phyloP scores from a whole-genome alignment of 2,113 vertebrate species.

The Herpetotheres cachinnans region DNA sequence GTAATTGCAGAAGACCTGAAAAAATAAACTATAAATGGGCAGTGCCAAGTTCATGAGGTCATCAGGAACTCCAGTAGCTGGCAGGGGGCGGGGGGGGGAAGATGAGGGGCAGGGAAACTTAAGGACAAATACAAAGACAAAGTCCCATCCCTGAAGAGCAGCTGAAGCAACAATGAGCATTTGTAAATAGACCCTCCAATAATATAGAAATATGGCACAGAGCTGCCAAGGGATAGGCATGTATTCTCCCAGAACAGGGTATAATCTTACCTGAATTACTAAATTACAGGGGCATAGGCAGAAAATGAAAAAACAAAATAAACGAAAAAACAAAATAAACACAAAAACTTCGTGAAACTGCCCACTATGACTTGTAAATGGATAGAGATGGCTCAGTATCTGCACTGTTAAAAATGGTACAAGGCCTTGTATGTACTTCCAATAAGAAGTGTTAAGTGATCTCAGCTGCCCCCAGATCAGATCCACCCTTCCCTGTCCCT shows the following conservation, averaged over 20 bases:
- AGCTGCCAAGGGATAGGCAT: not conserved
- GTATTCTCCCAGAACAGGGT: not conserved
- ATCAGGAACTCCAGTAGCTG: not conserved
- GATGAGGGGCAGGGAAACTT: not conserved
- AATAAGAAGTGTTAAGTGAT: not conserved
- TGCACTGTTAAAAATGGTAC: not conserved
- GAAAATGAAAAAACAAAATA: not conserved
- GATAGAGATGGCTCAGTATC: not conserved
- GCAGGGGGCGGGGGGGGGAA: not conserved
- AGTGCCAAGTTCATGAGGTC: not conserved
- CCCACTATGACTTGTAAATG: not conserved
- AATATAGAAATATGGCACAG: not conserved
- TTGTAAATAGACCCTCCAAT: not conserved
- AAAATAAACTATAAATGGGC: not conserved
- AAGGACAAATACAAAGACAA: not conserved
- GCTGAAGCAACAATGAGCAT: not conserved
- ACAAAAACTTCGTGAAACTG: not conserved
- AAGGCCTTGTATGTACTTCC: not conserved
- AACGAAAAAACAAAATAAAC: not conserved
- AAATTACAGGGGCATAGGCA: not conserved
- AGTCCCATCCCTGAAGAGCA: not conserved
- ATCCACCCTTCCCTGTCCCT: not conserved
- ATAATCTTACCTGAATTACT: not conserved
- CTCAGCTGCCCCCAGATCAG: not conserved
- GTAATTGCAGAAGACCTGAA: not conserved